Percentiles rank a stretch among this genome's conserved stretches.
phyloP scores from a whole-genome alignment of 1,140 invertebrate genomes.

The Laupala kohalensis region DNA sequence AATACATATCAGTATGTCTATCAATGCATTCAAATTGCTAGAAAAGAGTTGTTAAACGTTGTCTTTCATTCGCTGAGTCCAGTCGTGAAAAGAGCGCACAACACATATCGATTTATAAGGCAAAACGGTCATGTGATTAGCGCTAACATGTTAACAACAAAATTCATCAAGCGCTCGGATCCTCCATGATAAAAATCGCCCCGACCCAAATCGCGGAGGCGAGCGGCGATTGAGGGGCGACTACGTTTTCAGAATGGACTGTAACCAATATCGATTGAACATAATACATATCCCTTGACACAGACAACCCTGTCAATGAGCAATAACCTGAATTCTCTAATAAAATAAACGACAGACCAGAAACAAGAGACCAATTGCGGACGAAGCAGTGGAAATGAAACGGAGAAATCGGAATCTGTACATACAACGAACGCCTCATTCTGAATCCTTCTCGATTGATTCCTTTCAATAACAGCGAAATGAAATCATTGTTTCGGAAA shows the following conservation, averaged over 20 bases:
- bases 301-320: background rate
- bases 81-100: too few species aligned
- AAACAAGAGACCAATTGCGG: background rate
- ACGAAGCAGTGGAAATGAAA: background rate
- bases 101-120: too few species aligned
- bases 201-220: background rate
- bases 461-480: background rate
- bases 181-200: background rate
- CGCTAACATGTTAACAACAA: background rate
- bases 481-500: background rate
- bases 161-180: background rate
- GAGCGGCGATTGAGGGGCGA: background rate
- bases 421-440: background rate
- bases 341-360: background rate
- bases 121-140: background rate
- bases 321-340: background rate
- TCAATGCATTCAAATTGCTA: too few species aligned
- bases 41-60: too few species aligned
- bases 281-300: background rate
- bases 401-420: background rate
- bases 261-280: background rate
- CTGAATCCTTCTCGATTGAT: background rate
- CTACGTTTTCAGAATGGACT: background rate
- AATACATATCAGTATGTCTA: too few species aligned
- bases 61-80: too few species aligned